Percentiles rank a stretch among this genome's conserved stretches.
Conservation (phyloP, 2,888 invertebrate species). For the Lathronympha strigana region DNA sequence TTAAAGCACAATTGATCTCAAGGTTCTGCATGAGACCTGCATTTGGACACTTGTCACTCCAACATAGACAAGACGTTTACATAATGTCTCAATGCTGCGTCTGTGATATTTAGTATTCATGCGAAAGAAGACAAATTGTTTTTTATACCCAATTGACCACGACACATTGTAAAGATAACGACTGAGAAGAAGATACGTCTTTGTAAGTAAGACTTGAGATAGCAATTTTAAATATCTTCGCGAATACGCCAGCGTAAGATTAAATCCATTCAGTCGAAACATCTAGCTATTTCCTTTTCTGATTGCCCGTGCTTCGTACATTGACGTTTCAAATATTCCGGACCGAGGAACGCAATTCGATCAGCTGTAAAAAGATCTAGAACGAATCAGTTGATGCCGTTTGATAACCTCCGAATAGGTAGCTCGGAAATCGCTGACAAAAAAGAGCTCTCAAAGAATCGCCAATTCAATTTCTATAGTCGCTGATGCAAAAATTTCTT, state of each 20-base stretch:
- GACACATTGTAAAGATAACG: too few species aligned
- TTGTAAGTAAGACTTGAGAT: not conserved
- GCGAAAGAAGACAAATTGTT: too few species aligned
- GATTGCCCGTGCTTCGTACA: not conserved
- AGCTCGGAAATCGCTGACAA: slow-evolving; percentile 39
- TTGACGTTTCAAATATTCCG: not conserved
- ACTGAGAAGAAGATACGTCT: too few species aligned
- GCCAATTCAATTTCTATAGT: slow-evolving; percentile 59
- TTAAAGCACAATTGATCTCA: too few species aligned
- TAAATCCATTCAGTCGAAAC: not conserved
- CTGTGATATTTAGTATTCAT: too few species aligned
- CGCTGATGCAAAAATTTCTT: slow-evolving; percentile 60
- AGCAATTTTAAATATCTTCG: slow-evolving; percentile 1
- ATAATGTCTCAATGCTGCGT: too few species aligned
- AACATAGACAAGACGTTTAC: too few species aligned
- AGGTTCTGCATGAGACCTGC: too few species aligned
- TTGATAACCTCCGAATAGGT: slow-evolving; percentile 23
- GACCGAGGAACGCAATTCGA: not conserved
- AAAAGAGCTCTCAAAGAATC: slow-evolving; percentile 37
- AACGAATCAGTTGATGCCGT: slow-evolving; percentile 13
- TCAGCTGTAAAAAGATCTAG: slow-evolving; percentile 13
- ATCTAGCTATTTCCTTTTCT: not conserved
- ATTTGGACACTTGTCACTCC: too few species aligned
- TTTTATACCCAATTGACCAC: too few species aligned
- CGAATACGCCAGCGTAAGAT: not conserved